phyloP scores from a whole-genome alignment of 1,140 invertebrate genomes.

The Ruditapes philippinarum region DNA sequence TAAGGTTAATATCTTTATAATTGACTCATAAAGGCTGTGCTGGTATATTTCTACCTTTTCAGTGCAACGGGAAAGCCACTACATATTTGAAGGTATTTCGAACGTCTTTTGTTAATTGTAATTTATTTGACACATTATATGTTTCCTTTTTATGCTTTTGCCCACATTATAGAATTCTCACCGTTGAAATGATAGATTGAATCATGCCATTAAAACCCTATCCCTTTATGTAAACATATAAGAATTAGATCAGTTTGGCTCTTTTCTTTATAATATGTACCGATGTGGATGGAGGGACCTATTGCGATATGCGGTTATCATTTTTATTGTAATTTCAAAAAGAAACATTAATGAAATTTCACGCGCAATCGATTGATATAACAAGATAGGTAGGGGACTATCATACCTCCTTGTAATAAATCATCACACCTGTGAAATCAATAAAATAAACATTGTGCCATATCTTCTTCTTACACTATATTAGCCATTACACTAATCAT shows the following conservation, averaged over 20 bases:
- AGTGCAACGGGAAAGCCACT: background rate
- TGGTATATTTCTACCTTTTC: constrained; percentile 2
- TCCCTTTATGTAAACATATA: background rate
- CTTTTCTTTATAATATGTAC: background rate
- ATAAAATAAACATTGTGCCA: background rate
- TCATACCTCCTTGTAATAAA: background rate
- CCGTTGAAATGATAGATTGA: background rate
- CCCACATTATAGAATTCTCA: constrained; percentile 45
- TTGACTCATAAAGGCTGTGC: constrained; percentile 41
- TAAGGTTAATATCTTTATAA: constrained; percentile 50
- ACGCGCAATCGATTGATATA: constrained; percentile 25
- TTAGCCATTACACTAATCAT: too few relatives aligned
- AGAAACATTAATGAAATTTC: constrained; percentile 36
- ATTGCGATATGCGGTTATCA: constrained; percentile 17
- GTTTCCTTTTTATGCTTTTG: constrained; percentile 42
- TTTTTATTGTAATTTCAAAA: constrained; percentile 34
- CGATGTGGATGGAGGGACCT: background rate
- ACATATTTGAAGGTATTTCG: constrained; percentile 22
- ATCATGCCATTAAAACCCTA: background rate
- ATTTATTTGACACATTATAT: constrained; percentile 58
- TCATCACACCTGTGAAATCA: constrained; percentile 48
- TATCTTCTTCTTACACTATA: background rate
- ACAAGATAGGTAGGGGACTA: background rate
- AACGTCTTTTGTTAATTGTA: constrained; percentile 54
- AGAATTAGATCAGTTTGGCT: background rate